A percentile compares a stretch with the other conserved stretches of the same genome.
These are phyloP conservation scores for Saimiri boliviensis DNA, from an alignment of 2,113 vertebrate species.

Conservation along the genomic window DNA sequence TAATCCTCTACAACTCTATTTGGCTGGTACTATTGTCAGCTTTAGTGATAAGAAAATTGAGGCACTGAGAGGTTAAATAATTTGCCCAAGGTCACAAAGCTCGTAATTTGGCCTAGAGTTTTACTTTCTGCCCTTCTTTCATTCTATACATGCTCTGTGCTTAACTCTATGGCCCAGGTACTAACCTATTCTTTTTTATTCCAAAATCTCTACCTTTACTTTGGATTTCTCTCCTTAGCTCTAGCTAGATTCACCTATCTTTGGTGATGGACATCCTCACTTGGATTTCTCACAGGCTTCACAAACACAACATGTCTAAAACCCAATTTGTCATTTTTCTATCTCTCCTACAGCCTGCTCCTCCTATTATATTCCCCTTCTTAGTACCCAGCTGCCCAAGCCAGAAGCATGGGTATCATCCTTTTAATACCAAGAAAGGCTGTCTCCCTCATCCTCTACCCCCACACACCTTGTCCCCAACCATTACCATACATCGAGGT, in stretches of 20 bases:
- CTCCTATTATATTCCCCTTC: not conserved
- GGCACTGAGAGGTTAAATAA: not conserved
- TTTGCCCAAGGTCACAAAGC: not conserved
- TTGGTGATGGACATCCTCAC: not conserved
- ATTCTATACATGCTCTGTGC: constrained; percentile 26
- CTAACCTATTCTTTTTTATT: not conserved
- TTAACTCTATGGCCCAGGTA: not conserved
- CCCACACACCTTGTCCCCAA: not conserved
- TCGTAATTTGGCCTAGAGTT: not conserved
- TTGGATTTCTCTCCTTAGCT: not conserved
- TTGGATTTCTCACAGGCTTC: not conserved
- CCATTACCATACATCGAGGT: not conserved
- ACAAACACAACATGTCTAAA: constrained; percentile 11
- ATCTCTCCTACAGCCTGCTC: not conserved
- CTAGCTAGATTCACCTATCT: not conserved
- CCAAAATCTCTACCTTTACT: not conserved
- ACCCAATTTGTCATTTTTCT: not conserved
- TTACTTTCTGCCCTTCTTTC: constrained; percentile 4
- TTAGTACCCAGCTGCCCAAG: not conserved
- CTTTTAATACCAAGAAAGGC: not conserved
- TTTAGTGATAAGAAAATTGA: constrained; percentile 28
- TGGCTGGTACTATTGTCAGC: not conserved
- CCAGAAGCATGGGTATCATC: not conserved
- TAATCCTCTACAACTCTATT: not conserved
- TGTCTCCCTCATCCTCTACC: no score